Evolutionary conservation across 2,797 vertebrate species (phyloP).

Genomic region (Tragelaphus eurycerus): DNA sequence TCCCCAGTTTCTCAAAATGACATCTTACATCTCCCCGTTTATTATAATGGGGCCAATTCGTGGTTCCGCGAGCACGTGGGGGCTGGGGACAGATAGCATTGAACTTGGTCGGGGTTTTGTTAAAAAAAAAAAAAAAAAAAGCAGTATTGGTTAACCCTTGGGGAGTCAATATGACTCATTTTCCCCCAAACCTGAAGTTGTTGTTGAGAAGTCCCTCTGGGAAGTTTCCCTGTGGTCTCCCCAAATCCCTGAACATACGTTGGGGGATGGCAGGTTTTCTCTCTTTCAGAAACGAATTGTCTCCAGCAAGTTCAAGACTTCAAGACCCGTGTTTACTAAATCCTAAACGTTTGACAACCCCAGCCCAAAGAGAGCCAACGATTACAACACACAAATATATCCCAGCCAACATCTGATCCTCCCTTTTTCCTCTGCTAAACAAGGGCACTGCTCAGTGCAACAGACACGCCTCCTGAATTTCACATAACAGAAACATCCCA

Average conservation of each 20-base stretch:
- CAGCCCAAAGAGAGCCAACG: neutral
- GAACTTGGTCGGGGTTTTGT: conserved; percentile 82
- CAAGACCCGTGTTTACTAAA: neutral
- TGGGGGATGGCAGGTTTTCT: neutral
- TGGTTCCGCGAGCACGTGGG: conserved; percentile 71
- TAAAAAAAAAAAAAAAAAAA: neutral
- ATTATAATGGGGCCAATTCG: conserved; percentile 82
- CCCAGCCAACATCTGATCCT: neutral
- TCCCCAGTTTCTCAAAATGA: conserved; percentile 87
- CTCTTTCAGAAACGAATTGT: neutral
- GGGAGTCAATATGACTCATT: conserved; percentile 53
- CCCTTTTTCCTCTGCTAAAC: neutral
- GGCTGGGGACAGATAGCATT: conserved; percentile 85
- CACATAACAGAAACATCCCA: neutral
- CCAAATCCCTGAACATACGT: conserved; percentile 48
- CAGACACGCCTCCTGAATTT: neutral
- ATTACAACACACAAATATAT: neutral
- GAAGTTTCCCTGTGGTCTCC: neutral
- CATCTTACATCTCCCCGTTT: conserved; percentile 85
- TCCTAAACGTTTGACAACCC: neutral
- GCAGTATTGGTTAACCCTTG: neutral
- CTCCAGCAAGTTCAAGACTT: neutral
- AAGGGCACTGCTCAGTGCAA: neutral
- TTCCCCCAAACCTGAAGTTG: neutral
- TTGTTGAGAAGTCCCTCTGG: conserved; percentile 22